A percentile compares a stretch with the other conserved stretches of the same genome.
These are phyloP conservation scores for Dreissena polymorpha DNA, from an alignment of 1,140 invertebrate genomes.

Conservation along the genomic window DNA sequence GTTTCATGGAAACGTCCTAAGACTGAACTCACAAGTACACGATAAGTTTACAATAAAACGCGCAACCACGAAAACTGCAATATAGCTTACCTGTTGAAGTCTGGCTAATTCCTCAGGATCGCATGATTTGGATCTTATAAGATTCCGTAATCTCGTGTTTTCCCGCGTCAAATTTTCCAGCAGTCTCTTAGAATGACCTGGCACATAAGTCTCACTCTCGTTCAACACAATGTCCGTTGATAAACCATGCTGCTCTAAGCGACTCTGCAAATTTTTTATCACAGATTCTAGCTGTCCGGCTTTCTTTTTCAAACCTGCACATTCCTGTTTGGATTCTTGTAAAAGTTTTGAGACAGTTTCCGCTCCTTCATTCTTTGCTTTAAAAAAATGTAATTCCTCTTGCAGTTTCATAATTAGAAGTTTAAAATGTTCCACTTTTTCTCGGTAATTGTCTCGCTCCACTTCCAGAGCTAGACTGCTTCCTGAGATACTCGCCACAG, in stretches of 20 bases:
- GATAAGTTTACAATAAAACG: too few species aligned
- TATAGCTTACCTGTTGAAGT: constrained; percentile 58
- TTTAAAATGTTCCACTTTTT: constrained; percentile 70
- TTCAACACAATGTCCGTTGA: constrained; percentile 61
- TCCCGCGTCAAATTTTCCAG: constrained; percentile 72
- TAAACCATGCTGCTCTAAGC: constrained; percentile 63
- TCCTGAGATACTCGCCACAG: constrained; percentile 2
- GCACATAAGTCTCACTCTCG: constrained; percentile 71
- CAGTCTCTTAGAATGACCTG: constrained; percentile 69
- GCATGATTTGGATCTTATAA: constrained; percentile 54
- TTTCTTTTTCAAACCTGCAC: constrained; percentile 58
- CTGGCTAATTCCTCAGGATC: constrained; percentile 62
- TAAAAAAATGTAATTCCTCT: constrained; percentile 64
- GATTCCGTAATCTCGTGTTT: constrained; percentile 67
- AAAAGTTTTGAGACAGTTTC: constrained; percentile 71
- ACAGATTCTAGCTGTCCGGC: constrained; percentile 63
- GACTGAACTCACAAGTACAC: too few species aligned
- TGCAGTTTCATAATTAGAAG: constrained; percentile 66
- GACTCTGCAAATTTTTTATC: constrained; percentile 72
- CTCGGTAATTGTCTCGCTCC: constrained; percentile 63
- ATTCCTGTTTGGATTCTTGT: constrained; percentile 69
- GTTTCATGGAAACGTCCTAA: too few species aligned
- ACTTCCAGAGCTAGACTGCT: constrained; percentile 56
- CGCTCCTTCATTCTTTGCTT: constrained; percentile 68
- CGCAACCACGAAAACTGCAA: too few species aligned